Conservation (phyloP, 2,113 vertebrate genomes). For the Silurus asotus region DNA sequence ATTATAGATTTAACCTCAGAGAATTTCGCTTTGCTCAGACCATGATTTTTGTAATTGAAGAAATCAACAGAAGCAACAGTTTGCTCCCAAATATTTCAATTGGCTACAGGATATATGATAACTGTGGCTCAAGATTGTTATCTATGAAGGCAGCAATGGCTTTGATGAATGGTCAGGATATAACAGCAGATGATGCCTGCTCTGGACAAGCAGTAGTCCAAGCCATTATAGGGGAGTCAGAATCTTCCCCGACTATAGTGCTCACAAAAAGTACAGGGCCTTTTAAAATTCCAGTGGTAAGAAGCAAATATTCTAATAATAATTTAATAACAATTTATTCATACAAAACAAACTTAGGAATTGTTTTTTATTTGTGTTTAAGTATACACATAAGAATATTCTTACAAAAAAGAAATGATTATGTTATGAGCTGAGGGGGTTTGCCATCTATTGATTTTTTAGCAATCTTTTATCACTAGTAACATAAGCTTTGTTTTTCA, state of each 20-base stretch:
- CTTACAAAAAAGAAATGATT: not conserved
- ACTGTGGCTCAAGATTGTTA: slow-evolving; percentile 69
- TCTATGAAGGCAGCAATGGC: slow-evolving; percentile 72
- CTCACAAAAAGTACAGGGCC: slow-evolving; percentile 69
- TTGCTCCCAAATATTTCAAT: slow-evolving; percentile 71
- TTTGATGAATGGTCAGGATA: slow-evolving; percentile 66
- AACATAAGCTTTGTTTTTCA: not conserved
- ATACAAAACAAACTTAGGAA: not conserved
- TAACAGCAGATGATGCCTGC: slow-evolving; percentile 52
- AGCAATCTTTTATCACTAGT: not conserved
- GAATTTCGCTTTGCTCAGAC: slow-evolving; percentile 74
- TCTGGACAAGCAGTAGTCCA: slow-evolving; percentile 64
- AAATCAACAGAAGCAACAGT: slow-evolving; percentile 69
- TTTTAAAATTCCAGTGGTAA: slow-evolving; percentile 74
- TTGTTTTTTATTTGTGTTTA: not conserved
- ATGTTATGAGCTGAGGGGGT: not conserved
- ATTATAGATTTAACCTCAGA: slow-evolving; percentile 69
- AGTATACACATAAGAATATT: not conserved
- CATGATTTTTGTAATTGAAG: slow-evolving; percentile 76
- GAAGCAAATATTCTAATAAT: not conserved
- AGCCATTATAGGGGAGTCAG: slow-evolving; percentile 75
- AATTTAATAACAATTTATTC: not conserved
- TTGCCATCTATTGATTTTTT: not conserved
- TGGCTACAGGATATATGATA: slow-evolving; percentile 76
- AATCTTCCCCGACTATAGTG: slow-evolving; percentile 74